phyloP scores from a whole-genome alignment of 2,113 vertebrate genomes.

The Sminthopsis crassicaudata region DNA sequence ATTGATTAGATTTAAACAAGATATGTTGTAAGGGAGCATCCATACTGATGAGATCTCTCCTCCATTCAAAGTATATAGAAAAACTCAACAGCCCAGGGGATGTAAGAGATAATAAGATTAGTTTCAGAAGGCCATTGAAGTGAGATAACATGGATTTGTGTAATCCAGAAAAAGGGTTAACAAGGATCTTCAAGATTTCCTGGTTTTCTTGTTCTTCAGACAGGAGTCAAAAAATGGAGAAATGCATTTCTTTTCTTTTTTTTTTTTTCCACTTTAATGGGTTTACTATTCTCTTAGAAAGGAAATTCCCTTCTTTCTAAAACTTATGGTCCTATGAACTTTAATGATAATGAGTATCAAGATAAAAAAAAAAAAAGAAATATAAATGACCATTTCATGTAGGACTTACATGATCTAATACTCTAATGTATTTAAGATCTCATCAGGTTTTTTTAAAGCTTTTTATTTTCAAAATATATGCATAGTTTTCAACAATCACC shows the following conservation, averaged over 20 bases:
- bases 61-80: neutral
- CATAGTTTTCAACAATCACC: too few species aligned
- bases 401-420: neutral
- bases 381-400: neutral
- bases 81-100: neutral
- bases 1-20: neutral
- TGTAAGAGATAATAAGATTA: conserved; percentile 3
- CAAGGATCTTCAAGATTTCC: neutral
- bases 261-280: neutral
- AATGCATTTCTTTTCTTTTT: too few species aligned
- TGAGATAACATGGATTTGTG: neutral
- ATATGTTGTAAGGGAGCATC: neutral
- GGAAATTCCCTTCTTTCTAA: neutral
- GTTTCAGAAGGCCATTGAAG: neutral
- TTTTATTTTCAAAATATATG: too few species aligned
- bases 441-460: neutral
- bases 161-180: neutral
- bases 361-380: neutral
- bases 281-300: neutral
- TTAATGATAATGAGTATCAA: neutral
- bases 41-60: neutral
- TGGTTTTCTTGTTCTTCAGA: neutral
- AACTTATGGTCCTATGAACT: neutral
- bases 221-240: neutral
- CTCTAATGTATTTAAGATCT: neutral